Evolutionary conservation across 2,797 vertebrate genomes (phyloP).

Genomic region (Macroramphosus scolopax): DNA sequence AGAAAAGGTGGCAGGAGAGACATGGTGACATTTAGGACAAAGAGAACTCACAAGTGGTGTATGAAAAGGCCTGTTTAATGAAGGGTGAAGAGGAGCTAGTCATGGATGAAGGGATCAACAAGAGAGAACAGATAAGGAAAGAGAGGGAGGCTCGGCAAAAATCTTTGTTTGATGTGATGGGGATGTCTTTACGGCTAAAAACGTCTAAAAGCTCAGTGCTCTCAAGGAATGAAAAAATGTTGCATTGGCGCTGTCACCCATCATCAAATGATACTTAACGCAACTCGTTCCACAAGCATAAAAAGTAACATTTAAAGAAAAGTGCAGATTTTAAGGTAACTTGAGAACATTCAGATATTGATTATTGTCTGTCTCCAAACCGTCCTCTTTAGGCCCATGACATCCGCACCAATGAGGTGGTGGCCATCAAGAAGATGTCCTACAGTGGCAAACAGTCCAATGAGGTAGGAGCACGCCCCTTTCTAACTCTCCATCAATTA

Average conservation of each 20-base stretch:
- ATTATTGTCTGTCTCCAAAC: background rate
- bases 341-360: no score
- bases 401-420: constrained; percentile 92
- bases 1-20: constrained; percentile 17
- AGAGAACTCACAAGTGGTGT: constrained; percentile 25
- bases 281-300: no score
- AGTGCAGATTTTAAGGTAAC: no score
- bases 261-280: background rate
- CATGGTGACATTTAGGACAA: constrained; percentile 18
- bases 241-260: background rate
- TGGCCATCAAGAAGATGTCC: constrained; percentile 97
- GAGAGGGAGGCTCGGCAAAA: constrained; percentile 27
- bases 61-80: constrained; percentile 52
- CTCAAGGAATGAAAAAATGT: background rate
- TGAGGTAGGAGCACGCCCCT: constrained; percentile 86
- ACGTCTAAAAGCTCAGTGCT: constrained; percentile 15
- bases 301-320: background rate
- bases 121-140: constrained; percentile 12
- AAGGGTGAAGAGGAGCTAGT: constrained; percentile 56
- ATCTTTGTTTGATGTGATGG: constrained; percentile 39
- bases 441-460: constrained; percentile 94
- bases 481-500: no score
- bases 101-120: constrained; percentile 43
- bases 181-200: constrained; percentile 22
- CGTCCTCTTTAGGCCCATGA: constrained; percentile 81